Evolutionary conservation across 2,113 vertebrate genomes (phyloP), one percentile per base, ranked within the genome.

Genomic region (Amphilophus citrinellus): DNA sequence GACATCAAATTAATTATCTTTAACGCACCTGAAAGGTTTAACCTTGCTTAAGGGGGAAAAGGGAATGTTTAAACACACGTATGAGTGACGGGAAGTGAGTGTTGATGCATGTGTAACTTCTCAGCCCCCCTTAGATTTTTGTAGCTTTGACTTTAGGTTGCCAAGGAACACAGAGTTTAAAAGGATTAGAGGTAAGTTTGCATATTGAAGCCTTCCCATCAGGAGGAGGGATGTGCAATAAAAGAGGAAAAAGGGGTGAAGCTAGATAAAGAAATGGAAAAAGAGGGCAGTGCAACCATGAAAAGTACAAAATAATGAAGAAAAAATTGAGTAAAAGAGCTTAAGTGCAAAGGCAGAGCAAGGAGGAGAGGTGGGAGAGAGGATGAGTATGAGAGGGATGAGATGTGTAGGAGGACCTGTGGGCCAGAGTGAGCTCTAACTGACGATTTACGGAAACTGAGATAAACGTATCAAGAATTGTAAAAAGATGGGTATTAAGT

Each of bases 81-180:
- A 11, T 32, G 17, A 53, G 66, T 32, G 24, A 53, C 24, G 30
- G 24, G 66, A 17, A 53, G 10, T 71, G 44, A 71, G 56, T 57
- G 20, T 79, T n/a, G 10, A 22, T 59, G 61, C 14, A 10, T 60
- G 56, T 37, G 22, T 44, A 24, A 82, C 88, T 82, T 77, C 68
- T 83, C 68, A 32, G 42, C 59, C 39, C 24, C 30, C 27, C 50
- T 76, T 63, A 59, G 56, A 56, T 87, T 77, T 50, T 35, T 32
- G 30, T 60, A 75, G 68, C 77, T 82, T 62, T 77, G 68, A 76
- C 22, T 86, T 82, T 9, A 88, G 84, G 85, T 92, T 91, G 92
- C 86, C 89, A 82, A 87, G 88, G 80, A 90, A 92, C 86, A 85
- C 71, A 81, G 61, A 76, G 84, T 88, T 92, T 90, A 91, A 82